phyloP scores from a whole-genome alignment of 2,888 invertebrate genomes.

The Epistrophe grossulariae region DNA sequence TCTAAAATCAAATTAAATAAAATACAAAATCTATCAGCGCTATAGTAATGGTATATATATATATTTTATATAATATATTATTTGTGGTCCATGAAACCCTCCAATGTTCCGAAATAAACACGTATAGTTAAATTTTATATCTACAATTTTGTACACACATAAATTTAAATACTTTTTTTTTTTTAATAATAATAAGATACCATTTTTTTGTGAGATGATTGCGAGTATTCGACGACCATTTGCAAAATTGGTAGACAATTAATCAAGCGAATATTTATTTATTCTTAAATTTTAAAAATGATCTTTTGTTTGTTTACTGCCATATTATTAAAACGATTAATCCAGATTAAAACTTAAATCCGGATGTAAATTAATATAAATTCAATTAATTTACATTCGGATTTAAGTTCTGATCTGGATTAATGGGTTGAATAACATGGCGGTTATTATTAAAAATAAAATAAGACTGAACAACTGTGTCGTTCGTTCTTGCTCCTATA shows the following conservation, averaged over 20 bases:
- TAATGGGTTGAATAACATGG: too few species aligned
- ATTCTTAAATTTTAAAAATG: not conserved
- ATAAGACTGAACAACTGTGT: too few species aligned
- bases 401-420: too few species aligned
- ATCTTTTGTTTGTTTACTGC: too few species aligned
- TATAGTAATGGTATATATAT: conserved; percentile 53
- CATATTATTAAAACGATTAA: too few species aligned
- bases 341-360: too few species aligned
- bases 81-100: conserved; percentile 75
- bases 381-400: too few species aligned
- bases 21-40: conserved; percentile 43
- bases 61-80: conserved; percentile 31
- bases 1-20: conserved; percentile 7
- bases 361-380: too few species aligned
- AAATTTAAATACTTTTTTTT: conserved; percentile 14
- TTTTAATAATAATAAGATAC: conserved; percentile 18
- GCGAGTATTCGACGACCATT: not conserved
- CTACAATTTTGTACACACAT: conserved; percentile 24
- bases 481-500: too few species aligned
- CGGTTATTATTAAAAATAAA: too few species aligned
- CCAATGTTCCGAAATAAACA: conserved; percentile 67
- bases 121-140: conserved; percentile 48
- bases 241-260: not conserved
- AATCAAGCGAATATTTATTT: not conserved
- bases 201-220: conserved; percentile 28